Evolutionary conservation across 1,140 invertebrate species (phyloP).

Genomic region (Scaptomyza graminum): DNA sequence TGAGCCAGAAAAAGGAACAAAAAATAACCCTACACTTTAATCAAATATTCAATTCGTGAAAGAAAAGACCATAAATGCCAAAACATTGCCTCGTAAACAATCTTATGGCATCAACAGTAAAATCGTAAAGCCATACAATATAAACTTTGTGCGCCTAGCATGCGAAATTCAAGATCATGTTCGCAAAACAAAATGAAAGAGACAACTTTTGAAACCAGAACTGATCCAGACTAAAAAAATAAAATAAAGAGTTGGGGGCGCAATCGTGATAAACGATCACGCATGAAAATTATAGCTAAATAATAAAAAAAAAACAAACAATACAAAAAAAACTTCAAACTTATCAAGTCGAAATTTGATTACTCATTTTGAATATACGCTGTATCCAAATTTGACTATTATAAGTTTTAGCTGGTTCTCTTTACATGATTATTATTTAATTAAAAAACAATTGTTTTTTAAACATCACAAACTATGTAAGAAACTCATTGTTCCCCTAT

Average conservation of each 20-base stretch:
- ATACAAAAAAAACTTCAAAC: neutral
- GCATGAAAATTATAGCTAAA: slow-evolving; percentile 23
- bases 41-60: slow-evolving; percentile 36
- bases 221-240: slow-evolving; percentile 4
- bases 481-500: slow-evolving; percentile 5
- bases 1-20: neutral
- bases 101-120: slow-evolving; percentile 41
- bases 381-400: too few species aligned
- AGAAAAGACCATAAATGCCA: slow-evolving; percentile 31
- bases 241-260: neutral
- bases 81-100: slow-evolving; percentile 24
- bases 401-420: neutral
- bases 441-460: too few species aligned
- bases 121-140: slow-evolving; percentile 36
- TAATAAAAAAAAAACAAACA: neutral
- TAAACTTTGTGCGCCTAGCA: slow-evolving; percentile 33
- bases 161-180: slow-evolving; percentile 54
- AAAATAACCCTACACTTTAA: slow-evolving; percentile 12
- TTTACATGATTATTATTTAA: neutral
- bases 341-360: slow-evolving; percentile 17
- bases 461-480: slow-evolving; percentile 5
- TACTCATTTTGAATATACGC: neutral
- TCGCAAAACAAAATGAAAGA: slow-evolving; percentile 14
- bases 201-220: slow-evolving; percentile 28
- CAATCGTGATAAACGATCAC: slow-evolving; percentile 43